phyloP scores from a whole-genome alignment of 2,797 vertebrate species.

The Anas flavirostris region DNA sequence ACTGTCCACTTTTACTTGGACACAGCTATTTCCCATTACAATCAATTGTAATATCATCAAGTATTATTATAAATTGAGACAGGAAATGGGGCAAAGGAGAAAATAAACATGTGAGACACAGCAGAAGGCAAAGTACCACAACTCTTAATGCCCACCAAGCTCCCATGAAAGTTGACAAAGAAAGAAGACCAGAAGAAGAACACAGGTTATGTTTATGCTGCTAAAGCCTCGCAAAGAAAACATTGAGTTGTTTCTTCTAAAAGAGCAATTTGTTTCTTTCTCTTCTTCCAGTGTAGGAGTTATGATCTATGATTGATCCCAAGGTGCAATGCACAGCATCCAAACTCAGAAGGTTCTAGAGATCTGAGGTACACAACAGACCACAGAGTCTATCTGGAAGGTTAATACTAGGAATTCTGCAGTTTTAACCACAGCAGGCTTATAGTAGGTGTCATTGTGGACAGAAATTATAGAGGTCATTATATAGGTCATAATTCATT shows the following conservation, averaged over 20 bases:
- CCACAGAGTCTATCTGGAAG: not conserved
- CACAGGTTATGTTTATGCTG: not conserved
- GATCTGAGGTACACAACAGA: not conserved
- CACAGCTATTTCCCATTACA: not conserved
- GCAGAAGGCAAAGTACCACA: not conserved
- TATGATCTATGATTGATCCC: not conserved
- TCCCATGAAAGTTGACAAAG: not conserved
- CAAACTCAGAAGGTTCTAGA: not conserved
- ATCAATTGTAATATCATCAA: not conserved
- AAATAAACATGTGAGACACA: not conserved
- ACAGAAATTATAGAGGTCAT: not conserved
- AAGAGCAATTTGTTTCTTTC: not conserved
- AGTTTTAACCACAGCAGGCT: not conserved
- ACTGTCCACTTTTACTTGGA: not conserved
- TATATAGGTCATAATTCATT: not conserved
- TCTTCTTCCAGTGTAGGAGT: not conserved
- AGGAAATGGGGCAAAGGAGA: not conserved
- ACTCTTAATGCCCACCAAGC: not conserved
- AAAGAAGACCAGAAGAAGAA: not conserved
- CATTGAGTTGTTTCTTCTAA: not conserved
- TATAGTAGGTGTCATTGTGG: not conserved
- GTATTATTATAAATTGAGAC: not conserved
- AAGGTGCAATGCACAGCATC: not conserved
- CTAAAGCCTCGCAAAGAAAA: not conserved
- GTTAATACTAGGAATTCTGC: not conserved